These are phyloP conservation scores for Himantopus leucocephalus DNA, from an alignment of 2,113 vertebrate genomes.

Conservation along the genomic window DNA sequence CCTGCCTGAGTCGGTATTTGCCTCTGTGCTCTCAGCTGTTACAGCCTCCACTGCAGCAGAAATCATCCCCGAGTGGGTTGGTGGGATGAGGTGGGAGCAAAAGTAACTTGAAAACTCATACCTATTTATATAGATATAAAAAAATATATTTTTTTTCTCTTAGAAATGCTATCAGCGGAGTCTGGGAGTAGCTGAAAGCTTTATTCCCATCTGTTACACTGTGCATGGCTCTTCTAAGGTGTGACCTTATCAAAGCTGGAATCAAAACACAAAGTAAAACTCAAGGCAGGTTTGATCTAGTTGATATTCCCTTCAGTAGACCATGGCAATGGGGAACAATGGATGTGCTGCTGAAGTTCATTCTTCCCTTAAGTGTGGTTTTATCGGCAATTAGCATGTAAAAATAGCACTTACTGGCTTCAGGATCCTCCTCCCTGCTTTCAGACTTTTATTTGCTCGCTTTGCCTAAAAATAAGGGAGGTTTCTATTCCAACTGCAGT, in stretches of 20 bases:
- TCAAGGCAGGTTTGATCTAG: constrained; percentile 74
- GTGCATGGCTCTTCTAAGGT: constrained; percentile 72
- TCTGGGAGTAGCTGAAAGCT: constrained; percentile 69
- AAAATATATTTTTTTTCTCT: constrained; percentile 48
- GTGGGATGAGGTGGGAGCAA: constrained; percentile 25
- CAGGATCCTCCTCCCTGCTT: background rate
- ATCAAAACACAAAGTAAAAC: constrained; percentile 75
- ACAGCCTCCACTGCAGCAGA: constrained; percentile 42
- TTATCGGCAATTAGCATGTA: background rate
- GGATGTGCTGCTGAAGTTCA: constrained; percentile 42
- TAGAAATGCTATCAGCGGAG: constrained; percentile 45
- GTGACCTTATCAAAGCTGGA: constrained; percentile 77
- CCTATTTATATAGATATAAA: constrained; percentile 34
- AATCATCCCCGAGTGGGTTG: constrained; percentile 43
- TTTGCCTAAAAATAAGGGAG: background rate
- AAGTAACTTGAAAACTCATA: background rate
- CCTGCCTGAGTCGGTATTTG: constrained; percentile 19
- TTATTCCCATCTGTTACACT: constrained; percentile 69
- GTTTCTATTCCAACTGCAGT: background rate
- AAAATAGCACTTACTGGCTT: background rate
- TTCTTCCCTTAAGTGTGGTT: background rate
- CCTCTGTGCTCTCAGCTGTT: constrained; percentile 8
- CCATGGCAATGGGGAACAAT: constrained; percentile 62
- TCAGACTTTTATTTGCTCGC: background rate
- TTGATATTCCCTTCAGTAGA: constrained; percentile 68